Evolutionary conservation across 1,140 invertebrate species (phyloP).

Genomic region (Zaprionus kolodkinae): DNA sequence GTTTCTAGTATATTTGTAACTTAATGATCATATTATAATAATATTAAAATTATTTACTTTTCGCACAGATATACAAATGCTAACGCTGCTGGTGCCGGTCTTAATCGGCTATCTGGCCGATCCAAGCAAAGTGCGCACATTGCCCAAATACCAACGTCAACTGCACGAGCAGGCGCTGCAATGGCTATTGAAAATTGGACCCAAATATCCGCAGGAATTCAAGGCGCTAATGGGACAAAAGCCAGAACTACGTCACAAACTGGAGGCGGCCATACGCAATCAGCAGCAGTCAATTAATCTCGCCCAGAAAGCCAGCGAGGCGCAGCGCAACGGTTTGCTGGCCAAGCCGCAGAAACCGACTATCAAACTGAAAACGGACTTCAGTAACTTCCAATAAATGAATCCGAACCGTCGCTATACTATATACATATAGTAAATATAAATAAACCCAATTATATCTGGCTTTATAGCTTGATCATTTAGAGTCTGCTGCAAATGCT

Average conservation of each 20-base stretch:
- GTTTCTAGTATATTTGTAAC: slow-evolving; percentile 15
- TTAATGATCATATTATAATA: background rate
- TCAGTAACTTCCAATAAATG: slow-evolving; percentile 92
- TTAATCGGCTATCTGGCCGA: slow-evolving; percentile 93
- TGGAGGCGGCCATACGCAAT: slow-evolving; percentile 94
- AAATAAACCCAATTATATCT: slow-evolving; percentile 30
- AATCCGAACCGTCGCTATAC: slow-evolving; percentile 10
- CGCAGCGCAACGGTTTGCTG: slow-evolving; percentile 83
- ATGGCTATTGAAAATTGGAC: slow-evolving; percentile 95
- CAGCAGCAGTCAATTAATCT: slow-evolving; percentile 87
- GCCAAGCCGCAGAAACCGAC: slow-evolving; percentile 88
- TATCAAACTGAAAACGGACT: slow-evolving; percentile 98
- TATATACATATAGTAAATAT: slow-evolving; percentile 12
- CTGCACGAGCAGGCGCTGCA: slow-evolving; percentile 95
- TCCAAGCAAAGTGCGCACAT: slow-evolving; percentile 86
- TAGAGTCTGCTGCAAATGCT: slow-evolving; percentile 24
- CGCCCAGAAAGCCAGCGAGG: slow-evolving; percentile 84
- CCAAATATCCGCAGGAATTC: slow-evolving; percentile 96
- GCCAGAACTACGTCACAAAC: slow-evolving; percentile 90
- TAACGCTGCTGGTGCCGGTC: slow-evolving; percentile 94
- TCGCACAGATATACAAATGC: slow-evolving; percentile 92
- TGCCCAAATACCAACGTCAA: slow-evolving; percentile 87
- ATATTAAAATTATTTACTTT: background rate
- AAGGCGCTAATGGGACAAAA: slow-evolving; percentile 94
- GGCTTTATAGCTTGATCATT: slow-evolving; percentile 31